These are phyloP conservation scores for Anguilla rostrata DNA, from an alignment of 2,113 vertebrate genomes.

Conservation along the genomic window DNA sequence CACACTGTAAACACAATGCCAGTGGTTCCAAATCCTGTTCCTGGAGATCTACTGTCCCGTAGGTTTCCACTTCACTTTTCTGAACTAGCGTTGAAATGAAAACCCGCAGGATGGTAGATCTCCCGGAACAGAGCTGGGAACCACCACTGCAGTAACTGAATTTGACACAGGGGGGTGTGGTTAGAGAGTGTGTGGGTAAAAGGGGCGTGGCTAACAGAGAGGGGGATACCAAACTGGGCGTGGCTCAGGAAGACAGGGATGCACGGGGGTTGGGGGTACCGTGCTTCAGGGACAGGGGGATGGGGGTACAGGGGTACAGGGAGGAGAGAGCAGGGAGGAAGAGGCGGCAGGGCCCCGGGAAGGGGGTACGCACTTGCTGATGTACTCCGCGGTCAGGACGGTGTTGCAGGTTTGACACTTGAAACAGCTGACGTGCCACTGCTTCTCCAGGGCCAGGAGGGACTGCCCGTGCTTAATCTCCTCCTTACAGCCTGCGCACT, in stretches of 20 bases:
- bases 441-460: slow-evolving; percentile 90
- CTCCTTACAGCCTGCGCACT: slow-evolving; percentile 90
- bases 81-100: too few species aligned
- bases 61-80: too few species aligned
- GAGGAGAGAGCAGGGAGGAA: too few species aligned
- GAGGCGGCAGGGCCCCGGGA: background rate
- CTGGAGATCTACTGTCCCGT: too few species aligned
- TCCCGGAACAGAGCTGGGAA: too few species aligned
- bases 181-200: background rate
- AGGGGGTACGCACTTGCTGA: slow-evolving; percentile 89
- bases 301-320: background rate
- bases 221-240: background rate
- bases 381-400: slow-evolving; percentile 92
- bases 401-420: slow-evolving; percentile 89
- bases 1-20: too few species aligned
- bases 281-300: background rate
- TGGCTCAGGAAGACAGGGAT: too few species aligned
- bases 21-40: too few species aligned
- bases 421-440: slow-evolving; percentile 98
- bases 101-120: too few species aligned
- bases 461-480: slow-evolving; percentile 96
- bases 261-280: too few species aligned
- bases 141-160: too few species aligned
- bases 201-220: background rate
- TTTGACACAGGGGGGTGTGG: background rate